Evolutionary conservation across 2,797 vertebrate genomes (phyloP), one percentile per base, ranked within the genome.

Genomic region (Ctenochaetus hawaiiensis): DNA sequence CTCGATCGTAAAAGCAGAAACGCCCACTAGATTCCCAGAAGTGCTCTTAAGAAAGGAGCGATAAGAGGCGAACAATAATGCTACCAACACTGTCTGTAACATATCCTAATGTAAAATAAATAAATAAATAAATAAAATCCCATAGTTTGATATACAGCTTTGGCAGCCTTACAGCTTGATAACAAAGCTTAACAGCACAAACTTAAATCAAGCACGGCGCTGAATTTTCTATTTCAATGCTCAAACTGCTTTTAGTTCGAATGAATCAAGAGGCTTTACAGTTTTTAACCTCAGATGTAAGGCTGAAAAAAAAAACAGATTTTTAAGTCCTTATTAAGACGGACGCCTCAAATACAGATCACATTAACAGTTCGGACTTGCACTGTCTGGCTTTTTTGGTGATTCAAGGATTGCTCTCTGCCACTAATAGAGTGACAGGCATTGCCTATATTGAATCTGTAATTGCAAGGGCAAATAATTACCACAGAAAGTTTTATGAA

Each of bases 41-140:
- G 77, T 58, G 47, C 51, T 86, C 72, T 77, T 80, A 41, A 81
- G 48, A 82, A 70, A 48, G 44, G 67, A 58, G 41, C 86, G 45
- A 30, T 30, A 30, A 30, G 26, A 30, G 26, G 26, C 26, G 26
- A 30, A 30, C 26, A 4, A 30, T 30, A 54, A 63, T 52, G 47
- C 22, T 8, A 20, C 43, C 26, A 20, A 16, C 17, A 14, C 2
- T 16, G 18, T 10, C 16, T 16, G 13, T 20, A 41, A 71, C 51
- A 34, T 18, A 47, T 72, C 10, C 20, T 58, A 2, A 64, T 49
- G 10, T 44, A 26, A 49, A 53, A 34, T 30, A 66, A 67, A 30
- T 30, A 30, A 30, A 30, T 30, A n/a, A n/a, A 30, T 30, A 30
- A 30, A 30, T 30, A 6, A 13, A 47, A 4, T 58, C 6, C 17